Conservation (phyloP, 2,797 vertebrate species). For the Lepilemur ruficaudatus region DNA sequence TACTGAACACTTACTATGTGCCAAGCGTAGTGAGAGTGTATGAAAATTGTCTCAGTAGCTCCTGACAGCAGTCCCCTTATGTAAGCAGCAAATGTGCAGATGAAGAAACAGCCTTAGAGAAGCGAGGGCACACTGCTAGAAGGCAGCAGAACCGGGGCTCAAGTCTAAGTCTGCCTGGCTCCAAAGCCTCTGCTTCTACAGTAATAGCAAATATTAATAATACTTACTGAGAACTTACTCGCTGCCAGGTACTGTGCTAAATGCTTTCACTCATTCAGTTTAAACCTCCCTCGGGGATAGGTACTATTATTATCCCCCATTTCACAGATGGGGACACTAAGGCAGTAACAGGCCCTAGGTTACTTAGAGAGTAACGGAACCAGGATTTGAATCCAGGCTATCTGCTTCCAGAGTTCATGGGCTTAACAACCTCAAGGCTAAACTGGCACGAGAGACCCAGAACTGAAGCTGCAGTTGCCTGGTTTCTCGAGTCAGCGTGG, state of each 20-base stretch:
- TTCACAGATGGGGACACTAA: background rate
- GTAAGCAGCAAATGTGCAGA: background rate
- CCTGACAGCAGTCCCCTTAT: background rate
- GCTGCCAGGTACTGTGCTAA: background rate
- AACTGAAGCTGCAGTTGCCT: background rate
- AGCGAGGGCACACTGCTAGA: background rate
- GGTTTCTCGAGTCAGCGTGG: background rate
- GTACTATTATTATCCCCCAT: background rate
- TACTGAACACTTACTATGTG: background rate
- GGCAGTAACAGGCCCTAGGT: background rate
- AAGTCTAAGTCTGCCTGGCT: background rate
- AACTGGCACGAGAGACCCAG: background rate
- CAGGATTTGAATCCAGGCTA: background rate
- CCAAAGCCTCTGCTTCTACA: conserved; percentile 1
- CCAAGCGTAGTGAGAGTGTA: background rate
- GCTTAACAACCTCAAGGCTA: background rate
- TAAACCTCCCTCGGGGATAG: background rate
- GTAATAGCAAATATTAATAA: background rate
- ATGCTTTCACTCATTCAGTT: background rate
- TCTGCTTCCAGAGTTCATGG: background rate
- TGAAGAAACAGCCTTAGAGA: background rate
- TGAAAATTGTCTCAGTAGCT: background rate
- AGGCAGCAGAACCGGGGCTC: background rate
- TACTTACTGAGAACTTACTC: background rate
- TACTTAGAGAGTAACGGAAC: background rate